Base-by-base conservation (phyloP, 2,888 invertebrate species). In the Cyrtodaria siliqua region DNA sequence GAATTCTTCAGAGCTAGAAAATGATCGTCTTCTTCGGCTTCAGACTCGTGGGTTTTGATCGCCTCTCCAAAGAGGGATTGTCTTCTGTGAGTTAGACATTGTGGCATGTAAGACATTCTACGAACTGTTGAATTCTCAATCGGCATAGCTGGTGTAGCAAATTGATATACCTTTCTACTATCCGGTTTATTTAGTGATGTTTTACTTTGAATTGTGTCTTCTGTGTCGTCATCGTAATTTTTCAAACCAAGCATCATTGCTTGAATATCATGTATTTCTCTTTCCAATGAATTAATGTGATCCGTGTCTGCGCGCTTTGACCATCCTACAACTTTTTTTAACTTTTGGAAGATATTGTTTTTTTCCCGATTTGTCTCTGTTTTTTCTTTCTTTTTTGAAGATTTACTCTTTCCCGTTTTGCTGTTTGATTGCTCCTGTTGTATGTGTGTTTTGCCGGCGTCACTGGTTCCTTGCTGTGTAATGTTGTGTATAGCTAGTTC, bases 11-110 rank as follows among this genome's bases (percentile, higher is more conserved):
- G n/a, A 18, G 42, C 16, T 60, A 63, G 40, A 20, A 75, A 64
- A n/a, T 40, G 2, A n/a, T 55, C 56, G 1, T 47, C 52, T 18
- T 55, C 57, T 24, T 24, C 38, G 4, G 59, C 40, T 8, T 62
- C 55, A 16, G 66, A 59, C 50, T 62, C 52, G 1, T 38, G 29
- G 0, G 26, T 60, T 26, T 57, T 52, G 4, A 49, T 18, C 2
- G 74, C 62, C 38, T 67, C 33, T 52, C 67, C 74, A 47, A 79
- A 75, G 23, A 75, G 42, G 12, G 79, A 79, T 38, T 68, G 62
- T 47, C 74, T 57, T 27, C 79, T 33, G 12, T 33, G 4, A 8
- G 33, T 33, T 33, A 33, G 12, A n/a, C n/a, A n/a, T 33, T 4
- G 3, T 20, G 63, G 53, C n/a, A 52, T 40, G 26, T 63, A 63